A percentile compares a stretch with the other conserved stretches of the same genome.
Evolutionary conservation across 2,797 vertebrate genomes (phyloP).

Genomic region (Centroberyx gerrardi): DNA sequence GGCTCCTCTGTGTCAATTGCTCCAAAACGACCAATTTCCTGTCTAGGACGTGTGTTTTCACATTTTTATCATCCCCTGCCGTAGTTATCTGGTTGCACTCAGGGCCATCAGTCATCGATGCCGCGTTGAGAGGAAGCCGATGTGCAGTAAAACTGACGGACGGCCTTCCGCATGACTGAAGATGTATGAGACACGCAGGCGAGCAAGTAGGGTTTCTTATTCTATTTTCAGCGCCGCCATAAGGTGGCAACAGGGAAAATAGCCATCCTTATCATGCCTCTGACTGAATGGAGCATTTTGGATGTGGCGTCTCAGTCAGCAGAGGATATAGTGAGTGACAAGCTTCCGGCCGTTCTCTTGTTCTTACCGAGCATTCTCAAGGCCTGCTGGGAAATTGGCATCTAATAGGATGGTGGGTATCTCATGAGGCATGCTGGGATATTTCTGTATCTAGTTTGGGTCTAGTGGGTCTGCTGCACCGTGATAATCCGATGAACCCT

Average conservation of each 20-base stretch:
- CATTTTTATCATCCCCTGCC: conserved; percentile 81
- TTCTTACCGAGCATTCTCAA: background rate
- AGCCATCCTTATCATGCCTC: conserved; percentile 40
- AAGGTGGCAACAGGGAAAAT: conserved; percentile 65
- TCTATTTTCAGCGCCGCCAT: conserved; percentile 67
- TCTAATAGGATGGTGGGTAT: background rate
- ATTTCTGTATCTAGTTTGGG: background rate
- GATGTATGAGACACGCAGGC: conserved; percentile 73
- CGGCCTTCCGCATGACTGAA: conserved; percentile 80
- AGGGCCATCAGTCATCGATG: conserved; percentile 80
- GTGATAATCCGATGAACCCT: background rate
- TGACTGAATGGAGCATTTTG: conserved; percentile 35
- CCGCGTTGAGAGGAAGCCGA: conserved; percentile 75
- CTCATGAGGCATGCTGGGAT: background rate
- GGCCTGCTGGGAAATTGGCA: background rate
- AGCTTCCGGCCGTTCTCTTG: background rate
- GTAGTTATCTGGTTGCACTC: conserved; percentile 79
- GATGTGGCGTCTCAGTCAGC: conserved; percentile 30
- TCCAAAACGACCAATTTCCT: conserved; percentile 84
- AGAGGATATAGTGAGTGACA: background rate
- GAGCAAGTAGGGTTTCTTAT: conserved; percentile 55
- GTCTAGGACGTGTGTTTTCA: conserved; percentile 81
- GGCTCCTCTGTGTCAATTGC: conserved; percentile 76
- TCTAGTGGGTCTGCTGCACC: background rate
- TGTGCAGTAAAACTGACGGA: conserved; percentile 86